Base-by-base conservation (phyloP, 2,797 vertebrate species). In the Myotis daubentonii region DNA sequence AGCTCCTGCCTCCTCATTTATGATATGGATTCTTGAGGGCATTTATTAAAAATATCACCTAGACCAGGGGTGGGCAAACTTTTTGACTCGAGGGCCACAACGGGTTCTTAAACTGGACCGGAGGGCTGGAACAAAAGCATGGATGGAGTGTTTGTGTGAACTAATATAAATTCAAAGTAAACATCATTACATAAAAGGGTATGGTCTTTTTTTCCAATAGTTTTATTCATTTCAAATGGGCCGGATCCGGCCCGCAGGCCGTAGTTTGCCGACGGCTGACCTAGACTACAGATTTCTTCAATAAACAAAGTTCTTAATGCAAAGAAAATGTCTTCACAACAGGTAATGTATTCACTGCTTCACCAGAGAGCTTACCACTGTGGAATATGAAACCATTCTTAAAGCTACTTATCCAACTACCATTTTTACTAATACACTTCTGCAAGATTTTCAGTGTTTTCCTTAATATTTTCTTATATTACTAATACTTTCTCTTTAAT, bases 351-450 rank as follows among this genome's bases (percentile, higher is more conserved):
- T 13, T 83, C 36, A 55, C 23, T 80, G 36, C 55, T 92, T 80
- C 22, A 83, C 1, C 49, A 75, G 72, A 71, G 5, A 75, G 36
- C 8, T 93, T 62, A 87, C 55, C 20, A 57, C 3, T 80, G 81
- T 62, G n/a, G 36, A 83, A 79, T 53, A 53, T 65, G 36, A 22
- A 93, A 79, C 72, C 17, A 8, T n/a, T 80, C 57, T 60, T 83
- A n/a, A 75, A 80, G 66, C 19, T 65, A 83, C 33, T 78, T 60
- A 83, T n/a, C 28, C 49, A 93, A 68, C 2, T 65, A 92, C 36
- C 23, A 91, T 60, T 93, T 89, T 89, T 30, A 91, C 25, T 68
- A 87, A 79, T 82, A 53, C 6, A 75, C 55, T 84, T 92, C n/a
- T 33, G 10, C 1, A 75, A 66, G 38, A 87, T 53, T 80, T 94